Conservation (phyloP, 2,113 vertebrate genomes). For the Lamprotornis superbus region DNA sequence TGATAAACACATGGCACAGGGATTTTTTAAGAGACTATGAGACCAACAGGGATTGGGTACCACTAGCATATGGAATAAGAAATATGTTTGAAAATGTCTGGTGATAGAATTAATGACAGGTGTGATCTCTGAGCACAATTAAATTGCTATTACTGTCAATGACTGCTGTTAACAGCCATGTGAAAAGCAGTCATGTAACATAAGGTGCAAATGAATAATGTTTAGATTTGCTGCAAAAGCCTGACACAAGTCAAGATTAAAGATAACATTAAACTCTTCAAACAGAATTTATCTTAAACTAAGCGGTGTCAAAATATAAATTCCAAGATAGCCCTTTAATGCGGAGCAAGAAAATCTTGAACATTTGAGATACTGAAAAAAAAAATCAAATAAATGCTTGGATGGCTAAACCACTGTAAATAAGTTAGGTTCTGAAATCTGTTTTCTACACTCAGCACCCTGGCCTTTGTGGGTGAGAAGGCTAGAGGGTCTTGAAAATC, state of each 20-base stretch:
- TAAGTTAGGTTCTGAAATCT: not conserved
- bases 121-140: not conserved
- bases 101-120: not conserved
- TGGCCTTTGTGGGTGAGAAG: rapidly evolving
- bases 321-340: not conserved
- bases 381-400: not conserved
- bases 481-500: not conserved
- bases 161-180: not conserved
- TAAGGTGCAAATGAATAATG: not conserved
- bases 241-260: not conserved
- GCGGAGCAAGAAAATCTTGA: not conserved
- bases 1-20: not conserved
- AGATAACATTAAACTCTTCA: not conserved
- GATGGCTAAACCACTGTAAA: not conserved
- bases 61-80: not conserved
- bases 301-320: not conserved
- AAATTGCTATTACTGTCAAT: not conserved
- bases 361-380: not conserved
- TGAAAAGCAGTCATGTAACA: not conserved
- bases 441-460: not conserved
- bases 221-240: not conserved
- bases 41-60: not conserved
- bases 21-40: not conserved
- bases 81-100: not conserved
- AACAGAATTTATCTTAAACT: not conserved